phyloP scores from a whole-genome alignment of 2,797 vertebrate genomes.

The Cyclura pinguis region DNA sequence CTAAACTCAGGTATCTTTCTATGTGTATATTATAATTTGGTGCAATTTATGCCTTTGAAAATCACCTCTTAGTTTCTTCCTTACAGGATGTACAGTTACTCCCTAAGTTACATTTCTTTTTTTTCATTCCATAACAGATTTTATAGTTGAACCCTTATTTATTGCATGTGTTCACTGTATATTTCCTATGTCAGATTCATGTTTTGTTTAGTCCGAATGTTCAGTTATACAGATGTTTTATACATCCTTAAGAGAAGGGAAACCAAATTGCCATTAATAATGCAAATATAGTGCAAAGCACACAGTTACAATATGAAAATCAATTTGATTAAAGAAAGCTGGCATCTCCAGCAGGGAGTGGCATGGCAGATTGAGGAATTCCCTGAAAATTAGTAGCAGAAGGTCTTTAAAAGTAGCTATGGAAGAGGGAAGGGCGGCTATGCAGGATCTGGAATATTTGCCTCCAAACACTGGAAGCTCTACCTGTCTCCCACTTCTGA shows the following conservation, averaged over 20 bases:
- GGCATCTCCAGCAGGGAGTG: not conserved
- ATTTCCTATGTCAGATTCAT: too few species aligned
- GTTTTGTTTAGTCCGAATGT: not conserved
- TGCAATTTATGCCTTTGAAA: not conserved
- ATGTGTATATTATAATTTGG: not conserved
- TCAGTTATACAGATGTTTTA: not conserved
- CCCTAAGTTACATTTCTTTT: not conserved
- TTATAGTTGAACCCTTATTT: not conserved
- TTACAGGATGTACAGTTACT: not conserved
- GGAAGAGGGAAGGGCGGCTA: not conserved
- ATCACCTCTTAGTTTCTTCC: not conserved
- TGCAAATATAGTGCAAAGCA: not conserved
- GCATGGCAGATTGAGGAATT: not conserved
- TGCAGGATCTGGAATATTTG: not conserved
- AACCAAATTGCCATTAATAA: not conserved
- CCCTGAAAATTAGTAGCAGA: not conserved
- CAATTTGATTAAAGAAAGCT: not conserved
- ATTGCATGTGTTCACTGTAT: too few species aligned
- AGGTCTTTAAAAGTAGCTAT: not conserved
- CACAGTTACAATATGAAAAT: not conserved
- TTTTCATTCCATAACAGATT: not conserved
- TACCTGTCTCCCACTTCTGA: not conserved
- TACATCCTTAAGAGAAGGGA: not conserved
- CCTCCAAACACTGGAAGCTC: not conserved
- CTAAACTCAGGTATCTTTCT: slow-evolving; percentile 89